Base-by-base conservation (phyloP, 2,797 vertebrate species). In the Psittacula derbiana region DNA sequence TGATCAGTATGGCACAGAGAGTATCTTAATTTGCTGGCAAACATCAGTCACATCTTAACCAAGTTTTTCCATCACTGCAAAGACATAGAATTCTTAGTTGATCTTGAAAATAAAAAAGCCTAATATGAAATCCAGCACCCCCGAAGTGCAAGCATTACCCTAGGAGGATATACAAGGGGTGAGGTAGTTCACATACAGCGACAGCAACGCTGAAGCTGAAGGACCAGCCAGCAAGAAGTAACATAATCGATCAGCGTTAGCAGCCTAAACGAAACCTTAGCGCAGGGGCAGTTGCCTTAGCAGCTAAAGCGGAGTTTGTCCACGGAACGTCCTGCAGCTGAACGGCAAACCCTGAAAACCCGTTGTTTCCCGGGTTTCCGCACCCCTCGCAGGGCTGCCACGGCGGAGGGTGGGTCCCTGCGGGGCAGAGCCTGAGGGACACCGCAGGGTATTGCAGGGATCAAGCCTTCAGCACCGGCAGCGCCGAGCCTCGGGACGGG, bases 361-460 rank as follows among this genome's bases (percentile, higher is more conserved):
- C 25, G 61, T 7, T 8, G 11, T 8, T 40, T n/a, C 7, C 20
- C 19, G 2, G 18, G 0, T 71, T 16, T 1, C 30, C 66, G 36
- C 40, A 18, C 24, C 15, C 44, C 4, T 0, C 0, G 16, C 57
- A 6, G 50, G 24, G 23, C 20, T 7, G 40, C 6, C 55, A 0
- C 15, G 8, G 47, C 13, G n/a, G 25, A 0, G 4, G 12, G 64
- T 2, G 43, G 14, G 20, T 16, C 8, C 12, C 13, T 10, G 55
- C 11, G 11, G 41, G 2, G 49, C 41, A 17, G 12, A 46, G 23
- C 13, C 30, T 25, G 6, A 14, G 17, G 81, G 17, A 14, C 41
- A 8, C 33, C 4, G 15, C 21, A 13, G 21, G 33, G 20, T 12
- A 13, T 2, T 31, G 66, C 46, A 1, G 6, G 12, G 20, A 7